A percentile compares a stretch with the other conserved stretches of the same genome.
Evolutionary conservation across 2,888 invertebrate genomes (phyloP).

Genomic region (Camponotus fellah): DNA sequence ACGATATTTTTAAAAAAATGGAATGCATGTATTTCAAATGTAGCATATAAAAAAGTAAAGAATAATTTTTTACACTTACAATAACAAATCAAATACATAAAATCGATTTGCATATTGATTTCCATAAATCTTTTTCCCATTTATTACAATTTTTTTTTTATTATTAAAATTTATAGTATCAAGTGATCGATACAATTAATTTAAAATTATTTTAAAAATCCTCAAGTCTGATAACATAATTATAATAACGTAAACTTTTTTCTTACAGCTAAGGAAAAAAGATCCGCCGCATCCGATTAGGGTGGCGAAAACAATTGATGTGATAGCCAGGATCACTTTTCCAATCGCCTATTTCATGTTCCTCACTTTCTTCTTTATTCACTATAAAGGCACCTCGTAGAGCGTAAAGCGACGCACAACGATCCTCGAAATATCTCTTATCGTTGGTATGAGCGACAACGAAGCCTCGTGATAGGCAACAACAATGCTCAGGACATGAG

Average conservation of each 20-base stretch:
- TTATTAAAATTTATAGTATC: neutral
- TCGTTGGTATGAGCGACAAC: conserved; percentile 34
- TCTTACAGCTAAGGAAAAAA: conserved; percentile 96
- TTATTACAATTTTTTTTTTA: neutral
- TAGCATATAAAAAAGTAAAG: neutral
- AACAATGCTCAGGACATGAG: neutral
- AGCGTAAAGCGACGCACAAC: conserved; percentile 86
- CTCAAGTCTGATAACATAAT: neutral
- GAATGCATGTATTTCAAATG: neutral
- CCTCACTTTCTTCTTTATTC: conserved; percentile 97
- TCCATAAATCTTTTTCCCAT: neutral
- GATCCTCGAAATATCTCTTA: conserved; percentile 34
- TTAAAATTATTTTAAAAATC: neutral
- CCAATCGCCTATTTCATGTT: conserved; percentile 97
- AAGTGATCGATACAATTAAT: neutral
- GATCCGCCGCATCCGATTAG: conserved; percentile 97
- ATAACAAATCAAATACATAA: neutral
- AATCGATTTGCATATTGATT: neutral
- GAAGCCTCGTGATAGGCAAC: conserved; percentile 22
- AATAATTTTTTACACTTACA: neutral
- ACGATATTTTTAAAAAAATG: too few species aligned
- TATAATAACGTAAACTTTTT: conserved; percentile 84
- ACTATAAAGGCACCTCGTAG: conserved; percentile 95
- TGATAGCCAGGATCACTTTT: conserved; percentile 97
- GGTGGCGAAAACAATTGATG: conserved; percentile 97